Conservation (phyloP, 2,797 vertebrate genomes). For the Pangasius djambal region DNA sequence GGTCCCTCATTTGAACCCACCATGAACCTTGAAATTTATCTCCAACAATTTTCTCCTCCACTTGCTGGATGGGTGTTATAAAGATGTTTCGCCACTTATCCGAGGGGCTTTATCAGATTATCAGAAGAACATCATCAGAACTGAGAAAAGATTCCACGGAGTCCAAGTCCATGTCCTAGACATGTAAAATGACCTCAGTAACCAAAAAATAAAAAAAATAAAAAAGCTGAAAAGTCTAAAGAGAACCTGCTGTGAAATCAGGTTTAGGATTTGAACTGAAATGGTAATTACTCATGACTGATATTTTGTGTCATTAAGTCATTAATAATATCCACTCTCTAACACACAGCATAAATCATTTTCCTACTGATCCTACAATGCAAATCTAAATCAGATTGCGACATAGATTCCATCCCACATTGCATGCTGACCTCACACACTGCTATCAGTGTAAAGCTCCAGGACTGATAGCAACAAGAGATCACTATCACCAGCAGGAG, state of each 20-base stretch:
- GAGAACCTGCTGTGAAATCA: not conserved
- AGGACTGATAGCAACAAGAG: constrained; percentile 24
- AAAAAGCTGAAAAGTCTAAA: not conserved
- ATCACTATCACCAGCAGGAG: constrained; percentile 10
- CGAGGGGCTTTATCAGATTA: not conserved
- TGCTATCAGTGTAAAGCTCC: not conserved
- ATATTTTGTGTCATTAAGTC: not conserved
- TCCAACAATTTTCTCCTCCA: not conserved
- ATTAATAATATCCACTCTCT: not conserved
- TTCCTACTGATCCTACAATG: not conserved
- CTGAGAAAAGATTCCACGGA: not conserved
- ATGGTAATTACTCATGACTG: not conserved
- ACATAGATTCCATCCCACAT: not conserved
- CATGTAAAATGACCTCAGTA: not conserved
- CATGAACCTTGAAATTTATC: not conserved
- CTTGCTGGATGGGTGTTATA: not conserved
- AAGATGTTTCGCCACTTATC: not conserved
- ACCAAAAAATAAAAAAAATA: too few relatives aligned
- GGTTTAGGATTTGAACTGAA: not conserved
- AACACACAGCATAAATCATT: not conserved
- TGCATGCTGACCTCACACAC: not conserved
- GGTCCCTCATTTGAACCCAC: not conserved
- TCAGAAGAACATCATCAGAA: not conserved
- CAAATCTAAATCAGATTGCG: not conserved
- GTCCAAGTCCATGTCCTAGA: not conserved